phyloP scores from a whole-genome alignment of 1,140 invertebrate species.

The Tetraneura akinire region DNA sequence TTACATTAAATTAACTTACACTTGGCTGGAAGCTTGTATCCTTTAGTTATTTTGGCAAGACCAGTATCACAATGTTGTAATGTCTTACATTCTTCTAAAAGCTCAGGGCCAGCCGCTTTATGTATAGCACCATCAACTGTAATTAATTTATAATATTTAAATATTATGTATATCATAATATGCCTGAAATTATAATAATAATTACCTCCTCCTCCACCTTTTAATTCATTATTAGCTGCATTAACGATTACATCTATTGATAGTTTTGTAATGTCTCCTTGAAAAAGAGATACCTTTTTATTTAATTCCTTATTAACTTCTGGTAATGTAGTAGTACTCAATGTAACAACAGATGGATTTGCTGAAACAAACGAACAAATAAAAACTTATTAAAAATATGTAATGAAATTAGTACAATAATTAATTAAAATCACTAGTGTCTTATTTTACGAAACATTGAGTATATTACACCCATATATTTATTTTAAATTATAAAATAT shows the following conservation, averaged over 20 bases:
- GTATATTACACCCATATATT: too few species aligned
- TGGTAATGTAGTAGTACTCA: background rate
- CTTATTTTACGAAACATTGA: too few species aligned
- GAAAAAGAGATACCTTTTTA: conserved; percentile 70
- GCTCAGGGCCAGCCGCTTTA: conserved; percentile 68
- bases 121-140: conserved; percentile 85
- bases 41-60: conserved; percentile 79
- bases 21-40: conserved; percentile 77
- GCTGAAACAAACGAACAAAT: too few species aligned
- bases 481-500: too few species aligned
- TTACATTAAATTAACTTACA: conserved; percentile 60
- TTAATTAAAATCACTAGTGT: too few species aligned
- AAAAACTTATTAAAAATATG: too few species aligned
- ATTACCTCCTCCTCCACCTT: conserved; percentile 77
- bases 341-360: background rate
- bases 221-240: conserved; percentile 79
- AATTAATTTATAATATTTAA: conserved; percentile 52
- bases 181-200: background rate
- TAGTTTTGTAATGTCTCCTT: conserved; percentile 83
- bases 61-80: conserved; percentile 75
- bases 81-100: conserved; percentile 72
- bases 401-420: too few species aligned
- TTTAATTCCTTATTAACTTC: conserved; percentile 58
- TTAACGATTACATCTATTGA: conserved; percentile 91
- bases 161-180: background rate